A percentile compares a stretch with the other conserved stretches of the same genome.
Conservation (phyloP, 1,140 invertebrate genomes). For the Drosophila parvula region DNA sequence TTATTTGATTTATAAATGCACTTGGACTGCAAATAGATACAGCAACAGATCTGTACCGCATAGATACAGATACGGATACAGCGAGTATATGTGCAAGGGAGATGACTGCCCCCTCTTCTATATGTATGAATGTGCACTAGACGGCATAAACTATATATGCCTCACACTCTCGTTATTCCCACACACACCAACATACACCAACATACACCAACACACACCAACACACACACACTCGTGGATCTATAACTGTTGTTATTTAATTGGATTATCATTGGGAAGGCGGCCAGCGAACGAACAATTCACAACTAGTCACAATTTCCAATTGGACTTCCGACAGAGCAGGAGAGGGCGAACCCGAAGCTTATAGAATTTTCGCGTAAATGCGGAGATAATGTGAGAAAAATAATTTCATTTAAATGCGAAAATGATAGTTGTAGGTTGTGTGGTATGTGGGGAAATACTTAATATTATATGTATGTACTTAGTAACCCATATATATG, state of each 20-base stretch:
- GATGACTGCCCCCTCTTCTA: not conserved
- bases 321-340: constrained; percentile 25
- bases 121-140: not conserved
- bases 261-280: constrained; percentile 41
- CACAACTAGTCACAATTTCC: constrained; percentile 29
- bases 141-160: not conserved
- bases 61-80: constrained; percentile 4
- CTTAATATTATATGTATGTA: no score
- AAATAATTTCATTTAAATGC: not conserved
- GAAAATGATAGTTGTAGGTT: not conserved
- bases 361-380: not conserved
- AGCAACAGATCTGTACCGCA: constrained; percentile 7
- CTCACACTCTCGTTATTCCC: not conserved
- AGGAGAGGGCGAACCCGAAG: not conserved
- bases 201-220: not conserved
- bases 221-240: not conserved
- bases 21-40: constrained; percentile 32
- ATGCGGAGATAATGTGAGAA: not conserved
- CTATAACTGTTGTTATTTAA: constrained; percentile 43
- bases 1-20: constrained; percentile 41
- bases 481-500: not conserved
- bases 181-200: not conserved
- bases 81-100: constrained; percentile 5
- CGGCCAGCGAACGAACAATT: constrained; percentile 25
- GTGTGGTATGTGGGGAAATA: not conserved